Evolutionary conservation across 1,140 invertebrate genomes (phyloP), one percentile per base, ranked within the genome.

Genomic region (Aphidius gifuensis): DNA sequence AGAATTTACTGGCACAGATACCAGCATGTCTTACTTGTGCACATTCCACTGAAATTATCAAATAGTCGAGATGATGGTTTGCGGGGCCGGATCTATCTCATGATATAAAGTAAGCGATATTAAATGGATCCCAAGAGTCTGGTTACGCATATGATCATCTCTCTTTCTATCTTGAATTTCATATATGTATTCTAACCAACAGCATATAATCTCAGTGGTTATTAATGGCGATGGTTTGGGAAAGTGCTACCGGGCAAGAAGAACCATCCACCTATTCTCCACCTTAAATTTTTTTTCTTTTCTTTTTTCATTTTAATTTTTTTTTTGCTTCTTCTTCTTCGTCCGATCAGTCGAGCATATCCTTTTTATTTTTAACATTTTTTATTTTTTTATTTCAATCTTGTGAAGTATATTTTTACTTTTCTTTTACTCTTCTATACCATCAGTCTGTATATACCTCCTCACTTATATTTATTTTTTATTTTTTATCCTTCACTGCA

Each of bases 141-240:
- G 50, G 50, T 53, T 53, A 40, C 50, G 50, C 50, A 53, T 4
- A 38, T 3, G 1, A 32, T 32, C 23, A 32, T 32, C 23, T 53
- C 32, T 38, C 32, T 44, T 44, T 44, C 4, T 44, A 8, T 44
- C 43, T 44, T 44, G 9, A 8, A 44, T 44, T 44, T 5, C 32
- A 5, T 8, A 53, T 53, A 53, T 38, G 39, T 40, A 43, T 42
- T 40, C 21, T 40, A n/a, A 9, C 39, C 39, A 62, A 47, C 61
- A 62, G 61, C 47, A 46, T 62, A 62, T 62, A 62, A 62, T 62
- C 61, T 62, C 54, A 11, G 54, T 57, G 46, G 61, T 62, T 62
- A 62, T 62, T 62, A 62, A 62, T 62, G 61, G 61, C 61, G 61
- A 62, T 57, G 54, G 61, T 62, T 62, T 62, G 61, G 61, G 61